These are phyloP conservation scores for Paedocypris sp. DNA, from an alignment of 2,113 vertebrate genomes.

Conservation along the genomic window DNA sequence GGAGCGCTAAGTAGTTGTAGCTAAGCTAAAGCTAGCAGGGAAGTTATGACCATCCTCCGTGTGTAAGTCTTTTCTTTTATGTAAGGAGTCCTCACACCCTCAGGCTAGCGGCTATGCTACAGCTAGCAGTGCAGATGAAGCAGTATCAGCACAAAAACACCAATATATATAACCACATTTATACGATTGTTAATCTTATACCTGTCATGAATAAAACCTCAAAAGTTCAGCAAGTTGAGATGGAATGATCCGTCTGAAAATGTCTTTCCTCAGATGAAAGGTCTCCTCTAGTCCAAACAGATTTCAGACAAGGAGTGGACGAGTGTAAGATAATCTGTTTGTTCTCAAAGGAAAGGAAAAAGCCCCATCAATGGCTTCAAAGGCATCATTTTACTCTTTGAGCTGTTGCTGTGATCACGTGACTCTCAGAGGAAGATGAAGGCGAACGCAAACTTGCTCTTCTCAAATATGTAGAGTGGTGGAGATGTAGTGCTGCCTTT, in stretches of 20 bases:
- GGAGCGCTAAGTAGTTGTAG: too few relatives aligned
- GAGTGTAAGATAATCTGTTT: conserved; percentile 5
- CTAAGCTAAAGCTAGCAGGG: too few relatives aligned
- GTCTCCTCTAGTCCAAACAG: neutral
- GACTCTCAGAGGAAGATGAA: neutral
- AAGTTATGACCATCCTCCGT: too few relatives aligned
- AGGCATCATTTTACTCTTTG: neutral
- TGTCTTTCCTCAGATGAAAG: neutral
- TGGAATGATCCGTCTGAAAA: conserved; percentile 1
- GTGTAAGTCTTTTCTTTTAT: too few relatives aligned
- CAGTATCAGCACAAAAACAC: too few relatives aligned
- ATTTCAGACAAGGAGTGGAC: neutral
- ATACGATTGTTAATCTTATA: too few relatives aligned
- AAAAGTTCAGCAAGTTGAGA: neutral
- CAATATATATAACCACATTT: too few relatives aligned
- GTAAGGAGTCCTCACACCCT: too few relatives aligned
- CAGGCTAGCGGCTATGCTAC: too few relatives aligned
- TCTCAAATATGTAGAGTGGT: conserved; percentile 3
- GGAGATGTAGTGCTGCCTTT: too few relatives aligned
- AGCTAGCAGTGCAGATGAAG: too few relatives aligned
- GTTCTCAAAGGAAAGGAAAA: neutral
- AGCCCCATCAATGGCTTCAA: neutral
- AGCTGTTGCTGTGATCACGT: conserved; percentile 6
- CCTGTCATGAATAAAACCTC: too few relatives aligned
- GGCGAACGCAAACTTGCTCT: neutral